phyloP scores from a whole-genome alignment of 2,888 invertebrate species.

The Eupithecia vulgata region DNA sequence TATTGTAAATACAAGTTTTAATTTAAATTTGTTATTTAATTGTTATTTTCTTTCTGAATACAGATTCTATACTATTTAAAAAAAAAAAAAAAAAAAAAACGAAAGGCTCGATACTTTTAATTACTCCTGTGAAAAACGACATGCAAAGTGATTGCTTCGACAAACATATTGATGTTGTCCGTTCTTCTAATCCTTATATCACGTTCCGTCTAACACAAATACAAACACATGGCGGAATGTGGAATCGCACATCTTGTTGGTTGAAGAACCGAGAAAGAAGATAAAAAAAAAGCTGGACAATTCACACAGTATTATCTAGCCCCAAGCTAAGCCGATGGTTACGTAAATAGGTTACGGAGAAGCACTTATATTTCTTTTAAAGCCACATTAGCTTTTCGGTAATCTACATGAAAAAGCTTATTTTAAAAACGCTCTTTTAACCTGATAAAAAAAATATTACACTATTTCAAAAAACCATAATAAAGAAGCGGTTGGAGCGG shows the following conservation, averaged over 20 bases:
- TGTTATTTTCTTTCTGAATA: no score
- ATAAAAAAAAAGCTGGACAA: no score
- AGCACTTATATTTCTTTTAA: background rate
- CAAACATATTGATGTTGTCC: conserved; percentile 45
- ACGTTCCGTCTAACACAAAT: conserved; percentile 72
- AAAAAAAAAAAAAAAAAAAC: no score
- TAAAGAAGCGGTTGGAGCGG: background rate
- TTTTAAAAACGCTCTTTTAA: no score
- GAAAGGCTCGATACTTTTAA: conserved; percentile 16
- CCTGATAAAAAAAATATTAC: no score
- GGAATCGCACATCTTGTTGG: background rate
- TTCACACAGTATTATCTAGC: no score
- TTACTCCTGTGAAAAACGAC: conserved; percentile 20
- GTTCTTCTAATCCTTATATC: conserved; percentile 55
- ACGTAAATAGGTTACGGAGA: background rate
- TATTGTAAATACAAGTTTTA: no score
- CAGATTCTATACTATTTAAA: no score
- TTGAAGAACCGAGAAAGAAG: background rate
- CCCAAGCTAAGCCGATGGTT: no score
- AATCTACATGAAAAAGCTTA: background rate
- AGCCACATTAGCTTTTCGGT: background rate
- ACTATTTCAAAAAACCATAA: background rate
- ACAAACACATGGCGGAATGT: conserved; percentile 47
- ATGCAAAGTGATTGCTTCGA: conserved; percentile 35
- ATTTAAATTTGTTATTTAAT: no score